Conservation (phyloP, 2,888 invertebrate species). For the Chloromyia formosa region DNA sequence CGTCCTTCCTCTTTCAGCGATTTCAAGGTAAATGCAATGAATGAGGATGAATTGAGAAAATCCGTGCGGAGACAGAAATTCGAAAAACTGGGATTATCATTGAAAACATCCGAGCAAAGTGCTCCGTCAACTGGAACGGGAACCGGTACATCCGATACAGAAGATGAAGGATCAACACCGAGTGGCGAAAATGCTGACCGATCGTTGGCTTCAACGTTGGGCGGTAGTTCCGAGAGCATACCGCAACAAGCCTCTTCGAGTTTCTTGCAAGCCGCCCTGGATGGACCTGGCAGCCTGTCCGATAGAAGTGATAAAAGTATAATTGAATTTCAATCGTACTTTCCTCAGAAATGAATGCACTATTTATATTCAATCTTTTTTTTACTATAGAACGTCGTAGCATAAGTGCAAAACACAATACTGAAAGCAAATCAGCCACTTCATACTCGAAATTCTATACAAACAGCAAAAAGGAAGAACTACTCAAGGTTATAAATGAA, state of each 20-base stretch:
- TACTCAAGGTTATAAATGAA: slow-evolving; percentile 83
- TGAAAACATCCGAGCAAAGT: slow-evolving; percentile 63
- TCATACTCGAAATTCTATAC: slow-evolving; percentile 64
- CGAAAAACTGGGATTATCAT: slow-evolving; percentile 65
- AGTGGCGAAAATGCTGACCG: slow-evolving; percentile 83
- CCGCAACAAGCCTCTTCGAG: slow-evolving; percentile 59
- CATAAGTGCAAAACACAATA: slow-evolving; percentile 71
- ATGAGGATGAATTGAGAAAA: slow-evolving; percentile 82
- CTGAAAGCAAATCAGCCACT: slow-evolving; percentile 58
- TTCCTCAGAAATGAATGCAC: not conserved
- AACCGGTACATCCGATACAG: slow-evolving; percentile 79
- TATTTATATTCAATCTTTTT: not conserved
- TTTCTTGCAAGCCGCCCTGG: slow-evolving; percentile 62
- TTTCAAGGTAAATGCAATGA: slow-evolving; percentile 89
- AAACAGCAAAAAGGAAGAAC: slow-evolving; percentile 71
- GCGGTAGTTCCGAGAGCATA: slow-evolving; percentile 75
- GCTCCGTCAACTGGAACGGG: slow-evolving; percentile 67
- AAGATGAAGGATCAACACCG: slow-evolving; percentile 80
- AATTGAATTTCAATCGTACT: too few species aligned
- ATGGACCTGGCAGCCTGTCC: slow-evolving; percentile 60
- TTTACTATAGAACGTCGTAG: slow-evolving; percentile 64
- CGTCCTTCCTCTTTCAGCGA: slow-evolving; percentile 67
- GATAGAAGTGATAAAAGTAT: slow-evolving; percentile 62
- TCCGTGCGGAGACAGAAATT: slow-evolving; percentile 76
- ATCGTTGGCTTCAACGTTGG: slow-evolving; percentile 71